Percentiles rank a stretch among this genome's conserved stretches.
These are phyloP conservation scores for Malaclemys terrapin DNA, from an alignment of 2,113 vertebrate genomes.

Conservation along the genomic window DNA sequence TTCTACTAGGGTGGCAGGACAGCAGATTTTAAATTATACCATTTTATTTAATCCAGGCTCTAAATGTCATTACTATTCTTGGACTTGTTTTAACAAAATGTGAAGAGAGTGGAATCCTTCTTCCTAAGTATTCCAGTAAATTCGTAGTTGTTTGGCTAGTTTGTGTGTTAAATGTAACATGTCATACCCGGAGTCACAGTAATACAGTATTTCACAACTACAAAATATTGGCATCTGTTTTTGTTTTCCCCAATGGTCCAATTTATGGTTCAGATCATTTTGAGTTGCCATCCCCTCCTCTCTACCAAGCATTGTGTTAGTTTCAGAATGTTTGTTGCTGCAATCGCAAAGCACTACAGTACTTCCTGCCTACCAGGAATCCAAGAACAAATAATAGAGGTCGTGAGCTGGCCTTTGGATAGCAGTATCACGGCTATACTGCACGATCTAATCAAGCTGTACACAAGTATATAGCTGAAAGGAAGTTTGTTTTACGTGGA, in stretches of 20 bases:
- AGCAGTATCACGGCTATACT: background rate
- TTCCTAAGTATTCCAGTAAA: background rate
- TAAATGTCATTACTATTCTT: background rate
- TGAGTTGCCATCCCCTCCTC: background rate
- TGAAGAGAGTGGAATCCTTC: background rate
- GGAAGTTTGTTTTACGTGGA: rapidly evolving
- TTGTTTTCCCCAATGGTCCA: background rate
- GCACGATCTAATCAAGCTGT: background rate
- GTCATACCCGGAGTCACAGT: background rate
- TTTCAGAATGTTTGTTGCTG: background rate
- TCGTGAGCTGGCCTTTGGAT: background rate
- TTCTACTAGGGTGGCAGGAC: background rate
- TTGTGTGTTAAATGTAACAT: background rate
- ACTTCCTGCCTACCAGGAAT: background rate
- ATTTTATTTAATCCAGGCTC: background rate
- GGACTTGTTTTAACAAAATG: background rate
- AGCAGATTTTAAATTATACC: background rate
- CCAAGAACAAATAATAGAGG: background rate
- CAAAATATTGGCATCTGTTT: background rate
- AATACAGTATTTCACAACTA: background rate
- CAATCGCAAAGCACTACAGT: background rate
- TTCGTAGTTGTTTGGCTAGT: background rate
- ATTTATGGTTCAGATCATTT: background rate
- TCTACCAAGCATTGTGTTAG: background rate
- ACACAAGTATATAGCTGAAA: rapidly evolving